These are phyloP conservation scores for Drosophila lutescens DNA, from an alignment of 2,888 invertebrate genomes.

Conservation along the genomic window DNA sequence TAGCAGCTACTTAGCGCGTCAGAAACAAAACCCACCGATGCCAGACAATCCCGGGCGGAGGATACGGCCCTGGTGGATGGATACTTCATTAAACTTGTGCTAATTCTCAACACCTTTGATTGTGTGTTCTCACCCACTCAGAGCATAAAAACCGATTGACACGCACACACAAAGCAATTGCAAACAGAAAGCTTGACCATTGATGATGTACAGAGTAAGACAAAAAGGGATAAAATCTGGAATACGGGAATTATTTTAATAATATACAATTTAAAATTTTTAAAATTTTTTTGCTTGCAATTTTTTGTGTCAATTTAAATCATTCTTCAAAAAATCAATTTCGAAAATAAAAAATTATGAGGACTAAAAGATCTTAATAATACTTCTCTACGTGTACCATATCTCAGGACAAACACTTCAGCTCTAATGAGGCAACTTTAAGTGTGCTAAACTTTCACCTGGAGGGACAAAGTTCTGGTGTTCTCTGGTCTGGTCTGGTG, in stretches of 20 bases:
- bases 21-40: constrained; percentile 51
- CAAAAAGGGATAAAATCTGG: too few relatives aligned
- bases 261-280: too few relatives aligned
- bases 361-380: too few relatives aligned
- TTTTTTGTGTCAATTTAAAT: too few relatives aligned
- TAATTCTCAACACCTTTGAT: constrained; percentile 71
- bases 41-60: constrained; percentile 29
- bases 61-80: constrained; percentile 9
- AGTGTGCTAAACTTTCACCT: constrained; percentile 63
- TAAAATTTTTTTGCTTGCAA: too few relatives aligned
- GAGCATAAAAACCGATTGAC: constrained; percentile 56
- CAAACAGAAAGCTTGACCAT: constrained; percentile 16
- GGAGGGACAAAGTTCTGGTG: constrained; percentile 28
- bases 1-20: constrained; percentile 64
- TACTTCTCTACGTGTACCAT: constrained; percentile 12
- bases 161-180: constrained; percentile 47
- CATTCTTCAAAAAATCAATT: too few relatives aligned
- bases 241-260: not conserved
- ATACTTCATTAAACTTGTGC: constrained; percentile 58
- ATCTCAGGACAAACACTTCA: constrained; percentile 53
- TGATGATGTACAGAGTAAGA: not conserved
- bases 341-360: too few relatives aligned
- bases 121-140: constrained; percentile 29
- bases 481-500: too few relatives aligned
- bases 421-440: constrained; percentile 70